Evolutionary conservation across 2,888 invertebrate species (phyloP), one percentile per base, ranked within the genome.

Genomic region (Protonemura montana): DNA sequence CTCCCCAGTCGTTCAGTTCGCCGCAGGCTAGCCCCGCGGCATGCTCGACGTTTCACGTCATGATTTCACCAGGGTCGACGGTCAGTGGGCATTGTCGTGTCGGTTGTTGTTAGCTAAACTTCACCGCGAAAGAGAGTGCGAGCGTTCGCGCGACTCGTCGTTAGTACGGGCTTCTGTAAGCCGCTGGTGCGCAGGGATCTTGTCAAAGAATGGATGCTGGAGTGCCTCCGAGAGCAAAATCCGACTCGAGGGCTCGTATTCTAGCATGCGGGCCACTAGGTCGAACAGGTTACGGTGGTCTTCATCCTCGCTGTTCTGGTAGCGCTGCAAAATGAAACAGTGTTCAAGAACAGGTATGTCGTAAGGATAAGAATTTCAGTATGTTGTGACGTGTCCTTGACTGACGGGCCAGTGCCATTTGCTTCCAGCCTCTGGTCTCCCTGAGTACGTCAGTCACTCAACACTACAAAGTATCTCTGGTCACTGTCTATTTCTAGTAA

Each of bases 271-370:
- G 90, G 96, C 95, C 89, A 99, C 95, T 90, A 99, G 93, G 91
- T 99, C 98, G 92, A 99, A 99, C 90, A 99, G 93, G 91, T 97
- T 96, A 88, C 96, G 94, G 92, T 99, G 97, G 90, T 99, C 99
- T 89, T 97, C 95, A 89, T 97, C 96, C 89, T 97, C 98, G 90
- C 94, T 95, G 90, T 95, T 94, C 91, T 97, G 94, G 92, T 98
- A 98, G 92, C 98, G 95, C 97, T 98, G 95, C 86, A 93, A 92
- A 86, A 89, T 84, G 88, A 87, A 85, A 76, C 86, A 81, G 86
- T 41, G 26, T 26, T 29, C 6, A n/a, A n/a, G n/a, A n/a, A n/a
- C n/a, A n/a, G n/a, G n/a, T n/a, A n/a, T n/a, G n/a, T n/a, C n/a
- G n/a, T n/a, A n/a, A n/a, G n/a, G n/a, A n/a, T n/a, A n/a, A n/a